Base-by-base conservation (phyloP, 2,888 invertebrate species). In the Sylvicola fuscatus region DNA sequence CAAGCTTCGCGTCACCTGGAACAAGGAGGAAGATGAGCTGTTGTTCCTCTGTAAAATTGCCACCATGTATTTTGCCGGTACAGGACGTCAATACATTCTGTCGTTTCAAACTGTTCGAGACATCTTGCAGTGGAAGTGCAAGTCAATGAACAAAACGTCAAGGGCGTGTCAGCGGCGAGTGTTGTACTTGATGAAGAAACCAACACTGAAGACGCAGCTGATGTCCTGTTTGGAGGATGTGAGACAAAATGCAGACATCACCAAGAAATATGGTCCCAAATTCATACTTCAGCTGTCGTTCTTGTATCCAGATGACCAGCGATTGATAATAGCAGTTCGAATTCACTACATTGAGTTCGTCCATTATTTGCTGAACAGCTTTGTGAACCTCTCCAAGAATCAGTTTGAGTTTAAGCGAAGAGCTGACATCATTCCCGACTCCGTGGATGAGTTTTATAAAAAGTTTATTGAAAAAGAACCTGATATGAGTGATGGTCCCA, bases 11-110 rank as follows among this genome's bases (percentile, higher is more conserved):
- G 69, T 74, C 0, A 62, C 63, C 6, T 84, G 81, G 79, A 61
- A 64, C 6, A 49, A 64, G 0, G 60, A 64, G 27, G 83, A 84
- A 53, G 81, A 82, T 52, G 68, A 68, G 32, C 54, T 77, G 37
- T 49, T 83, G 3, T 55, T 76, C 32, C 61, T 81, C 41, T 70
- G 72, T 42, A 72, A 73, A 44, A 70, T 74, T 0, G 73, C 72
- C 1, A 62, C 65, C 41, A 49, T 65, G 38, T 68, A 71, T 39
- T 28, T 38, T 4, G 26, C 27, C 17, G 34, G 36, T 13, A 32
- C 40, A 48, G 50, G 1, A 49, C 53, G 8, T 51, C 35, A n/a
- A n/a, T 53, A 29, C 53, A 59, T 44, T 47, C 5, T 51, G 39
- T 56, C 56, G 1, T 62, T 60, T 37, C 54, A 58, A 1, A 54